Evolutionary conservation across 2,888 invertebrate species (phyloP).

Genomic region (Macroteleia sp.): DNA sequence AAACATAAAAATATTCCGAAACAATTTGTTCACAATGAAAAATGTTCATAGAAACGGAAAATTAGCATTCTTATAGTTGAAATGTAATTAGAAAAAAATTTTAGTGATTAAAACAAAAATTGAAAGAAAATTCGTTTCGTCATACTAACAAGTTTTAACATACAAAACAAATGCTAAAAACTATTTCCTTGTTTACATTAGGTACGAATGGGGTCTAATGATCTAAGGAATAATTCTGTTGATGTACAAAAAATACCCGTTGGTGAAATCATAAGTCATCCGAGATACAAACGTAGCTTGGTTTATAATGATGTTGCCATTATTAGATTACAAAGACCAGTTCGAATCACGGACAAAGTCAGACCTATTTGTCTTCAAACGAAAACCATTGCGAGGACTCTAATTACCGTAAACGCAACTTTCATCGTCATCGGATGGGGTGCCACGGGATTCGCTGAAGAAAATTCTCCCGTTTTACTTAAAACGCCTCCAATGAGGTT

Average conservation of each 20-base stretch:
- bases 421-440: slow-evolving; percentile 78
- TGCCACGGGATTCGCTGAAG: slow-evolving; percentile 62
- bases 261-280: slow-evolving; percentile 70
- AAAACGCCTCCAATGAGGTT: slow-evolving; percentile 75
- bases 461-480: slow-evolving; percentile 66
- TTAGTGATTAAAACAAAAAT: too few relatives aligned
- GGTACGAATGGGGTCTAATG: slow-evolving; percentile 75
- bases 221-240: slow-evolving; percentile 53
- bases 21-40: too few relatives aligned
- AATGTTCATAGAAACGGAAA: too few relatives aligned
- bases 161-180: too few relatives aligned
- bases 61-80: too few relatives aligned
- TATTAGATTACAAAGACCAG: slow-evolving; percentile 68
- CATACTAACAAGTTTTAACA: background rate
- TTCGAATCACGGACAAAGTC: slow-evolving; percentile 66
- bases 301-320: slow-evolving; percentile 78
- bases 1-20: too few relatives aligned
- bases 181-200: slow-evolving; percentile 37
- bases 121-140: too few relatives aligned
- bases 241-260: slow-evolving; percentile 71
- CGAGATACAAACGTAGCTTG: slow-evolving; percentile 71
- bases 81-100: too few relatives aligned
- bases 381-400: slow-evolving; percentile 61
- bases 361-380: slow-evolving; percentile 77
- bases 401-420: slow-evolving; percentile 52